Conservation (phyloP, 2,797 vertebrate species). For the Philypnodon macrostomus region DNA sequence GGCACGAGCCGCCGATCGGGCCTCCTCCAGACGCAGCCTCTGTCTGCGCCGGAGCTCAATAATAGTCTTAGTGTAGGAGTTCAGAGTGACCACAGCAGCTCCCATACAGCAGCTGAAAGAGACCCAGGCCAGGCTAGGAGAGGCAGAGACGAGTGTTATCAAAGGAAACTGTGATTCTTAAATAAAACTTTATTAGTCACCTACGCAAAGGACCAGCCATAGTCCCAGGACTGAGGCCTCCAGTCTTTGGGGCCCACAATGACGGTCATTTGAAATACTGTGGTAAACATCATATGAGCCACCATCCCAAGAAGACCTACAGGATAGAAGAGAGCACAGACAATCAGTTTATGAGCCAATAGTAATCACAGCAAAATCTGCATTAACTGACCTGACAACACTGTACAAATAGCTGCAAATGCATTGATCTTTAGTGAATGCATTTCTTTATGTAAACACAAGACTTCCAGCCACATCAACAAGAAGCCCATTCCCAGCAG, state of each 20-base stretch:
- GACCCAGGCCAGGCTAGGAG: constrained; percentile 81
- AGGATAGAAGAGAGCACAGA: not conserved
- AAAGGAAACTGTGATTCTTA: not conserved
- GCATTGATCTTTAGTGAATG: constrained; percentile 84
- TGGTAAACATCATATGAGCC: constrained; percentile 85
- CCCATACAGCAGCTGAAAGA: constrained; percentile 88
- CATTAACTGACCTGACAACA: constrained; percentile 77
- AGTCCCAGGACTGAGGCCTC: constrained; percentile 81
- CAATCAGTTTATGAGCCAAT: not conserved
- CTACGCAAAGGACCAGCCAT: constrained; percentile 77
- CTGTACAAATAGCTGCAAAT: constrained; percentile 82
- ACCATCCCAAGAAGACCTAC: constrained; percentile 83
- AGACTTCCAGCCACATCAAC: constrained; percentile 82
- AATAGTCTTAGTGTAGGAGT: constrained; percentile 86
- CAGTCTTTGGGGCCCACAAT: constrained; percentile 85
- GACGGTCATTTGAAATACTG: constrained; percentile 83
- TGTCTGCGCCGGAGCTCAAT: constrained; percentile 78
- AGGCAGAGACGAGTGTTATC: constrained; percentile 3
- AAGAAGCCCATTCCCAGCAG: constrained; percentile 84
- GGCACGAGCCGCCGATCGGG: constrained; percentile 56
- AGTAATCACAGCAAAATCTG: not conserved
- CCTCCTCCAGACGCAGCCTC: constrained; percentile 73
- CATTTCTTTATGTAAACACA: constrained; percentile 81
- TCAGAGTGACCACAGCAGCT: constrained; percentile 83
- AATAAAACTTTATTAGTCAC: constrained; percentile 27